phyloP scores from a whole-genome alignment of 2,888 invertebrate species.

The Ferrisia virgata region DNA sequence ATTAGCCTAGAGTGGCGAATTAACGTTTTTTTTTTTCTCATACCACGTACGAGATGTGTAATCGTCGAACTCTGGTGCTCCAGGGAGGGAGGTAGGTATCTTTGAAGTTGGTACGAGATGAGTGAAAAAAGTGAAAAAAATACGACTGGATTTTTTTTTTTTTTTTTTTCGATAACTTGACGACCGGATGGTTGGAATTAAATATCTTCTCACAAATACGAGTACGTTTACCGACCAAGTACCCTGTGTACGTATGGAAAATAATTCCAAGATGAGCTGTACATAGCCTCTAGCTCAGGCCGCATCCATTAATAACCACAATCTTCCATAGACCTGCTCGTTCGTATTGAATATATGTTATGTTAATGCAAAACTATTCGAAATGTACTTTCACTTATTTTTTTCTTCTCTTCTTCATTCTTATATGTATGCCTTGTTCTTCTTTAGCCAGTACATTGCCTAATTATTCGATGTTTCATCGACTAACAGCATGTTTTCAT shows the following conservation, averaged over 20 bases:
- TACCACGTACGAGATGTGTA: neutral
- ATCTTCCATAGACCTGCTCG: neutral
- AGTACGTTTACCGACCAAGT: no score
- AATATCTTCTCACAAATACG: neutral
- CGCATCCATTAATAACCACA: neutral
- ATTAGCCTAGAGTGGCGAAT: neutral
- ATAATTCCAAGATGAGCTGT: constrained; percentile 20
- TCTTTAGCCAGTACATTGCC: neutral
- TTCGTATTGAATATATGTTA: neutral
- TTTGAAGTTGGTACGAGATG: neutral
- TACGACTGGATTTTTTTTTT: neutral
- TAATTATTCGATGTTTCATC: neutral
- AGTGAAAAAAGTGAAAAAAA: constrained; percentile 1
- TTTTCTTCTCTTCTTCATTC: neutral
- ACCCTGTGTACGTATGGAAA: neutral
- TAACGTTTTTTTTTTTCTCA: neutral
- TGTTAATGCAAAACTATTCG: constrained; percentile 13
- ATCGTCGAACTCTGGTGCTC: neutral
- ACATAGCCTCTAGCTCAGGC: neutral
- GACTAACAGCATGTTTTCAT: neutral
- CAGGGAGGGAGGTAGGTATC: neutral
- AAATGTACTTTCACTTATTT: constrained; percentile 26
- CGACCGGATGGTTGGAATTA: neutral
- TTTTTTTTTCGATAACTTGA: neutral
- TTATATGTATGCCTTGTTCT: no score